Evolutionary conservation across 2,797 vertebrate genomes (phyloP), one percentile per base, ranked within the genome.

Genomic region (Paratrypauchen microcephalus): DNA sequence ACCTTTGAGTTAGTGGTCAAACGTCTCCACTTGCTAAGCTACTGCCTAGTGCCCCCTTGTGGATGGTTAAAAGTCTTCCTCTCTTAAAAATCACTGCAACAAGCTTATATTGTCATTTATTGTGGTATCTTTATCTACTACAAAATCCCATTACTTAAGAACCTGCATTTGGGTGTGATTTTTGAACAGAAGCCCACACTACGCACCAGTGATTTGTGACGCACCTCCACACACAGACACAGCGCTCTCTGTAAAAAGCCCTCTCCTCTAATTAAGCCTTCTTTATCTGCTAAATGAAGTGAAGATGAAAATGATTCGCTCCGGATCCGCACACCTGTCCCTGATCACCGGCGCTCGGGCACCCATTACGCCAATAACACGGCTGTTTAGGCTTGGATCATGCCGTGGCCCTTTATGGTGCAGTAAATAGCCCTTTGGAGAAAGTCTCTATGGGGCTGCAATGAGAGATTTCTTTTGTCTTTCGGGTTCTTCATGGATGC

Each of bases 211-310:
- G 63, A 24, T 50, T 28, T 65, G 45, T 28, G 47, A 65, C 47
- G 47, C 50, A 54, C 36, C 65, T 67, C 65, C 19, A 18, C 50
- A 21, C 48, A 55, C 26, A 55, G 50, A 64, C 62, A 64, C 62
- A 64, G 63, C 7, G 8, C 65, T 45, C 52, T 9, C 23, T 56
- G 52, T 16, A 67, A 56, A 56, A 36, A 65, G 15, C 63, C 26
- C 63, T 65, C 63, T 65, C 47, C 45, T 65, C 45, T 65, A 65
- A 58, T 68, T 56, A 68, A 68, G 66, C 28, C 48, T 66, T 66
- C 65, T 66, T 66, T 66, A 65, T 65, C 63, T 65, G 63, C 63
- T 65, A 65, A 65, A 65, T 65, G 63, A 65, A 65, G 63, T 65
- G 63, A 65, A 65, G 63, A 65, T 65, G 63, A 65, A 65, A 65